Conservation (phyloP, 1,140 invertebrate genomes). For the Drosophila trapezifrons region DNA sequence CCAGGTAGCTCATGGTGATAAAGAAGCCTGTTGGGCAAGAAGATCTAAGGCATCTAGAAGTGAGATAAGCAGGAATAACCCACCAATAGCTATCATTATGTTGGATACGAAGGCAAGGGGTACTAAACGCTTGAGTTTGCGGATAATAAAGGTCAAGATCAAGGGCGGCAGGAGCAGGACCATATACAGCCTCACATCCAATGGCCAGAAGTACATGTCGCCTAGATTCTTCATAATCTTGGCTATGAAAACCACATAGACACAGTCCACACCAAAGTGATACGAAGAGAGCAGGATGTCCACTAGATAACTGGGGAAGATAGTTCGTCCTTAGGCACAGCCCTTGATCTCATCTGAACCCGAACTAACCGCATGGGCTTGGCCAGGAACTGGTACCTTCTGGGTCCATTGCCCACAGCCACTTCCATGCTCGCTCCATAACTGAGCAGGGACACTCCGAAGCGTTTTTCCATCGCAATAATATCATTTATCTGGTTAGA, state of each 20-base stretch:
- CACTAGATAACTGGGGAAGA: conserved; percentile 29
- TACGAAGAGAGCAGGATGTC: conserved; percentile 48
- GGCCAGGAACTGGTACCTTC: conserved; percentile 16
- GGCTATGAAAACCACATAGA: conserved; percentile 62
- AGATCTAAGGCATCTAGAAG: not conserved
- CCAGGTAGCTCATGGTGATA: conserved; percentile 30
- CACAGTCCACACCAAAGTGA: conserved; percentile 60
- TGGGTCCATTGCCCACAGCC: conserved; percentile 43
- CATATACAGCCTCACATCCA: conserved; percentile 63
- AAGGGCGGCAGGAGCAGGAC: conserved; percentile 43
- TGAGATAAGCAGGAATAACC: not conserved
- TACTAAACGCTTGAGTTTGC: conserved; percentile 43
- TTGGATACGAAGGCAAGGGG: conserved; percentile 49
- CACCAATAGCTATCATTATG: conserved; percentile 29
- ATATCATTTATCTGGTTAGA: conserved; percentile 37
- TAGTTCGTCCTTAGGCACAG: rapidly evolving
- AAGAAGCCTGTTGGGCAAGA: conserved; percentile 12
- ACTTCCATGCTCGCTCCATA: conserved; percentile 57
- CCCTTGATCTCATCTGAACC: not conserved
- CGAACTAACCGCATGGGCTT: conserved; percentile 44
- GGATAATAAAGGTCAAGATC: conserved; percentile 41
- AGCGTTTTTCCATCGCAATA: conserved; percentile 1
- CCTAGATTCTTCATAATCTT: conserved; percentile 50
- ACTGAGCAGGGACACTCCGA: conserved; percentile 13
- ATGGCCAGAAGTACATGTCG: conserved; percentile 38